phyloP scores from a whole-genome alignment of 2,888 invertebrate species.

The Celastrina argiolus region DNA sequence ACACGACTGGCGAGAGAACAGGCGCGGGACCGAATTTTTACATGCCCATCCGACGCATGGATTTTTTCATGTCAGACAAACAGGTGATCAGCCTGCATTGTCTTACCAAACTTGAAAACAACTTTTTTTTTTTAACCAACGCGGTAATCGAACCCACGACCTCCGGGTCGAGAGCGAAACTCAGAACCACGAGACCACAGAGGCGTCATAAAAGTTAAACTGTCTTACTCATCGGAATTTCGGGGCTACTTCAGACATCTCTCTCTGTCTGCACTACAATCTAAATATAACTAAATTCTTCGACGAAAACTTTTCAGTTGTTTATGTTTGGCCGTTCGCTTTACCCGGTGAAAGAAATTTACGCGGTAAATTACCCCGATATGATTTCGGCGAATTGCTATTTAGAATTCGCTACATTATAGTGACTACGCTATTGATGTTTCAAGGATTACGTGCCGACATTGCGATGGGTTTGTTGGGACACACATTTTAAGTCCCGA shows the following conservation, averaged over 20 bases:
- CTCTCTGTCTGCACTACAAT: conserved; percentile 21
- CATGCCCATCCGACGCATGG: too few relatives aligned
- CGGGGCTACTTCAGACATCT: conserved; percentile 15
- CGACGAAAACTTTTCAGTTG: conserved; percentile 35
- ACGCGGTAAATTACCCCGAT: conserved; percentile 23
- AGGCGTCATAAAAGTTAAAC: conserved; percentile 21
- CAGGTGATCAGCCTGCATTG: too few relatives aligned
- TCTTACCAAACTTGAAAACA: too few relatives aligned
- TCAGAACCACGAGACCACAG: too few relatives aligned
- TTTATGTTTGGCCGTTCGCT: conserved; percentile 29
- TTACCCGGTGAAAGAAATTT: conserved; percentile 1
- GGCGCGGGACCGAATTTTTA: too few relatives aligned
- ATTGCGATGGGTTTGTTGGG: too few relatives aligned
- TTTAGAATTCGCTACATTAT: not conserved
- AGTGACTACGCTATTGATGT: not conserved
- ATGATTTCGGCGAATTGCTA: conserved; percentile 26
- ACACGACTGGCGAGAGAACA: too few relatives aligned
- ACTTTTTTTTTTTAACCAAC: too few relatives aligned
- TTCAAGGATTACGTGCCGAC: not conserved
- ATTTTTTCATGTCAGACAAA: too few relatives aligned
- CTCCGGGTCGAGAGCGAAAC: too few relatives aligned
- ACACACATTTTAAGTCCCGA: too few relatives aligned
- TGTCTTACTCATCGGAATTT: conserved; percentile 26
- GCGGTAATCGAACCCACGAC: too few relatives aligned
- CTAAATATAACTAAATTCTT: conserved; percentile 36